phyloP scores from a whole-genome alignment of 2,113 vertebrate species.

The Micronycteris hirsuta region DNA sequence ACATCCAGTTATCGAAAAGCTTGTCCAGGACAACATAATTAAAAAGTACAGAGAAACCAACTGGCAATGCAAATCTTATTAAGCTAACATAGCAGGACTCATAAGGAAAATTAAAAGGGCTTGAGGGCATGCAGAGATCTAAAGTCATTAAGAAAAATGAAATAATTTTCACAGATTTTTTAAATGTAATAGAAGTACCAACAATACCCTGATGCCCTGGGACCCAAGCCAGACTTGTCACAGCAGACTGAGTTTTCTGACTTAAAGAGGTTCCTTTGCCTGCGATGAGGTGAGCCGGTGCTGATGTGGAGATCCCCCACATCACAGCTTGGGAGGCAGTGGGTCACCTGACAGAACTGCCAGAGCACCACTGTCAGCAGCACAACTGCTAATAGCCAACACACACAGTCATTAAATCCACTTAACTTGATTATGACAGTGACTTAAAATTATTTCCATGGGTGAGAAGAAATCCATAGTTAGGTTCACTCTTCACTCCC shows the following conservation, averaged over 20 bases:
- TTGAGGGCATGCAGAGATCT: not conserved
- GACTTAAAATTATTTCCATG: not conserved
- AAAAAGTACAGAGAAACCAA: slow-evolving; percentile 37
- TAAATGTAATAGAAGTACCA: not conserved
- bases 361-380: not conserved
- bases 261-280: not conserved
- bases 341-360: not conserved
- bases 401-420: not conserved
- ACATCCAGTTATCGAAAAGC: not conserved
- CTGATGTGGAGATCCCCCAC: not conserved
- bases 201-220: not conserved
- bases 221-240: not conserved
- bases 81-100: not conserved
- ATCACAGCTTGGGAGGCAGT: rapidly evolving
- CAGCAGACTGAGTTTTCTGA: not conserved
- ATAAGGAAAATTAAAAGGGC: slow-evolving; percentile 8
- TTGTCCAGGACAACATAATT: slow-evolving; percentile 28
- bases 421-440: not conserved
- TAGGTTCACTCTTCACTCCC: not conserved
- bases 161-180: not conserved
- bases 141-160: not conserved
- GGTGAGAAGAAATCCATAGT: not conserved
- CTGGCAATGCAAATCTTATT: not conserved
- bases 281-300: not conserved
- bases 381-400: not conserved